Base-by-base conservation (phyloP, 2,113 vertebrate species). In the Hypocryptadius cinnamomeus region DNA sequence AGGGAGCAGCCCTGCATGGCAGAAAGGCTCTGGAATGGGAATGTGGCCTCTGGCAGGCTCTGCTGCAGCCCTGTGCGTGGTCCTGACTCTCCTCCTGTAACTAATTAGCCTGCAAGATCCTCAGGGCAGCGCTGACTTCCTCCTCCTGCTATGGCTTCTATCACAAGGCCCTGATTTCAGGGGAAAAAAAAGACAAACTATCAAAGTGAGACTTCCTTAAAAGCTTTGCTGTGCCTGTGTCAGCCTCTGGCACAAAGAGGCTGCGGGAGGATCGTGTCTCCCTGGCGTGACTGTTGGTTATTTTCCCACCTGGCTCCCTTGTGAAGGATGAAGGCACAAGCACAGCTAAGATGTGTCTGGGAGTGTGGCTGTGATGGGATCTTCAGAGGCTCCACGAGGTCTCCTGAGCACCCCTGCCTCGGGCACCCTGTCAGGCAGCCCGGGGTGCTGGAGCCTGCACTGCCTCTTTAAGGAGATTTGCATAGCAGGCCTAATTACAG, bases 391-490 rank as follows among this genome's bases (percentile, higher is more conserved):
- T 83, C 54, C 57, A 17, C 33, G 4, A 82, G 66, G 42, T 79
- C 45, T 91, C 63, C 90, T 42, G 87, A 71, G 84, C 72, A 31
- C 4, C 33, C 33, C 60, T 73, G 69, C 81, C 81, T 81, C 25
- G 0, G 15, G 71, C 64, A 88, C 31, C 68, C 64, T n/a, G 23
- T 22, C 45, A 69, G 74, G 0, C 1, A 91, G 45, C 73, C n/a
- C 6, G 17, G 80, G 56, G 53, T 61, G 61, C 72, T 63, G 54
- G 42, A 63, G 81, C 56, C 35, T 60, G 33, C 45, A 0, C 85
- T 95, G 79, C 77, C 87, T 94, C 87, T 96, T 97, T 96, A 94
- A 96, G 89, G 73, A 44, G 79, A 95, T 93, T 94, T 94, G 80
- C 91, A 86, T 92, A 60, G 77, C 81, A 86, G 79, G 92, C 77